phyloP scores from a whole-genome alignment of 2,797 vertebrate genomes.

The Anomalospiza imberbis region DNA sequence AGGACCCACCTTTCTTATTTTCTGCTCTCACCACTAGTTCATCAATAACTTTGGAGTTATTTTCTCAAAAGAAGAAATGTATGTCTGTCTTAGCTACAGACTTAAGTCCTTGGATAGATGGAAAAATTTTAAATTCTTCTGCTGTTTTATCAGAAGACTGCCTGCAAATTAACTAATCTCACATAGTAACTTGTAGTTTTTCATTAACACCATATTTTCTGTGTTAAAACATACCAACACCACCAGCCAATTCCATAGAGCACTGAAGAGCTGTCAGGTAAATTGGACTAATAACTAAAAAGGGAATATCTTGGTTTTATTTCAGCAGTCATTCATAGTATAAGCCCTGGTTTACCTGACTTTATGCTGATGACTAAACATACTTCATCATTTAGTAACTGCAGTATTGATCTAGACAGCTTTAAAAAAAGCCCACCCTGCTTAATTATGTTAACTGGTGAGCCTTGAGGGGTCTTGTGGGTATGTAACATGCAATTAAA shows the following conservation, averaged over 20 bases:
- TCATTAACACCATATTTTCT: background rate
- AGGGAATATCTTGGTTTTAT: background rate
- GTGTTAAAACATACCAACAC: background rate
- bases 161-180: slow-evolving; percentile 5
- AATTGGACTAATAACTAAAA: background rate
- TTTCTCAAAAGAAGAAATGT: background rate
- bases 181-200: background rate
- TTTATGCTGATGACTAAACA: background rate
- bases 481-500: slow-evolving; percentile 50
- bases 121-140: background rate
- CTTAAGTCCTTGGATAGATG: background rate
- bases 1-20: background rate
- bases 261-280: background rate
- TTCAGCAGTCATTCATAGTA: background rate
- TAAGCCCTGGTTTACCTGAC: background rate
- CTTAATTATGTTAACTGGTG: slow-evolving; percentile 36
- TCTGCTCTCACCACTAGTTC: background rate
- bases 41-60: background rate
- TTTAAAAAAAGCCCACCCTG: background rate
- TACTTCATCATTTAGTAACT: slow-evolving; percentile 22
- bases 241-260: background rate
- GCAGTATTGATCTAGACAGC: slow-evolving; percentile 47
- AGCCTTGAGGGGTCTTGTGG: slow-evolving; percentile 24
- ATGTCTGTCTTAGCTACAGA: background rate
- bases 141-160: background rate